A percentile compares a stretch with the other conserved stretches of the same genome.
These are phyloP conservation scores for Rotaria socialis DNA, from an alignment of 2,888 invertebrate genomes.

Conservation along the genomic window DNA sequence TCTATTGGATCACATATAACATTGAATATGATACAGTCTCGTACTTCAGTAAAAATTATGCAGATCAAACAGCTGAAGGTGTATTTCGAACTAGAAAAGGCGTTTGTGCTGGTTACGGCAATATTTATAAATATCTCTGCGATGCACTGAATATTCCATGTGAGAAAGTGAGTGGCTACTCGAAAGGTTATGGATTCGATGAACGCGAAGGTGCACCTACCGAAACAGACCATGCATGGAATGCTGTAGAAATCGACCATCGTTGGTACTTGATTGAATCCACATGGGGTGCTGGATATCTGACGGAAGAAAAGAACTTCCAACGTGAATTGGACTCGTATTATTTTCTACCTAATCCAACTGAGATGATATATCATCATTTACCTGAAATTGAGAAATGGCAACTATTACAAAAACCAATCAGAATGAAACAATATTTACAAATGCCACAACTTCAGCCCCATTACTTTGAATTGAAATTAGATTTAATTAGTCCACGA, in stretches of 20 bases:
- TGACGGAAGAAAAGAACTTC: slow-evolving; percentile 15
- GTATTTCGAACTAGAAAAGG: slow-evolving; percentile 34
- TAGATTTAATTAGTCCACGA: not conserved
- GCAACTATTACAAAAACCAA: not conserved
- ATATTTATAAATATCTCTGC: slow-evolving; percentile 23
- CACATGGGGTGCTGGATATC: slow-evolving; percentile 40
- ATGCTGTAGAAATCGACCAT: slow-evolving; percentile 36
- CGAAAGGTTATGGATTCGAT: slow-evolving; percentile 39
- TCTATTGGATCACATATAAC: slow-evolving; percentile 31
- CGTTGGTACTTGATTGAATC: slow-evolving; percentile 39
- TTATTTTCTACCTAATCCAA: slow-evolving; percentile 38
- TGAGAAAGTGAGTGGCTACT: slow-evolving; percentile 25
- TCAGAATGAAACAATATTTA: not conserved
- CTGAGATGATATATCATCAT: slow-evolving; percentile 37
- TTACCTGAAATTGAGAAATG: slow-evolving; percentile 31
- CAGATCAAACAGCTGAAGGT: not conserved
- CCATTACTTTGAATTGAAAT: not conserved
- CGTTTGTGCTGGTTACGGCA: slow-evolving; percentile 41
- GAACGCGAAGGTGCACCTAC: not conserved
- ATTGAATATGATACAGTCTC: slow-evolving; percentile 32
- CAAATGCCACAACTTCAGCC: not conserved
- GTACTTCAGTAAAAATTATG: not conserved
- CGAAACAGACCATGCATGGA: slow-evolving; percentile 44
- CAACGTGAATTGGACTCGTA: slow-evolving; percentile 22
- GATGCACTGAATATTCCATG: slow-evolving; percentile 31